Evolutionary conservation across 30 jellyfish, hydroid and myxozoan species (phyloP).

Genomic region (Hydractinia symbiolongicarpus): DNA sequence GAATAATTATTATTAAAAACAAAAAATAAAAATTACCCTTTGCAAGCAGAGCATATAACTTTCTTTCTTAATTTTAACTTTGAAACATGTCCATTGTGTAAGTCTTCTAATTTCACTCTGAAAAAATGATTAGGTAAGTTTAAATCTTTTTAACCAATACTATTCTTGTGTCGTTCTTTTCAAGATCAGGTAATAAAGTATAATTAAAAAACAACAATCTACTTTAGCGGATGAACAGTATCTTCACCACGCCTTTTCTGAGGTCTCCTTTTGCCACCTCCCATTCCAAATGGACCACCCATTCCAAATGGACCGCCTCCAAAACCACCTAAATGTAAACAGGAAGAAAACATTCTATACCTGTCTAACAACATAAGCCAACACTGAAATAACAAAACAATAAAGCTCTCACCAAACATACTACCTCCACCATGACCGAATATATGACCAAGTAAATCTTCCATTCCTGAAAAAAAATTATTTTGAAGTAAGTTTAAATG

Average conservation of each 20-base stretch:
- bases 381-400: neutral
- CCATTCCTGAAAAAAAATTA: constrained; percentile 62
- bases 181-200: neutral
- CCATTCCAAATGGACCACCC: constrained; percentile 91
- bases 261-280: constrained; percentile 80
- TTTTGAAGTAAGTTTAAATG: neutral
- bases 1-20: too few species aligned
- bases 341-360: neutral
- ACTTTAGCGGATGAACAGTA: constrained; percentile 86
- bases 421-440: constrained; percentile 91
- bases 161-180: too few species aligned
- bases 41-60: constrained; percentile 73
- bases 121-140: neutral
- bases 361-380: constrained; percentile 9
- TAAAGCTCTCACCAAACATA: constrained; percentile 44
- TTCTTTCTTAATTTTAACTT: constrained; percentile 74
- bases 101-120: constrained; percentile 85
- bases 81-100: constrained; percentile 83
- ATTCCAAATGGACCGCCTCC: constrained; percentile 43
- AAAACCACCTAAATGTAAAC: constrained; percentile 13
- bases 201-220: neutral
- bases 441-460: constrained; percentile 82
- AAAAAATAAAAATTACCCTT: constrained; percentile 55
- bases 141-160: neutral
- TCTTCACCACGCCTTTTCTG: constrained; percentile 96